These are phyloP conservation scores for Epinotia nisella DNA, from an alignment of 2,888 invertebrate species.

Conservation along the genomic window DNA sequence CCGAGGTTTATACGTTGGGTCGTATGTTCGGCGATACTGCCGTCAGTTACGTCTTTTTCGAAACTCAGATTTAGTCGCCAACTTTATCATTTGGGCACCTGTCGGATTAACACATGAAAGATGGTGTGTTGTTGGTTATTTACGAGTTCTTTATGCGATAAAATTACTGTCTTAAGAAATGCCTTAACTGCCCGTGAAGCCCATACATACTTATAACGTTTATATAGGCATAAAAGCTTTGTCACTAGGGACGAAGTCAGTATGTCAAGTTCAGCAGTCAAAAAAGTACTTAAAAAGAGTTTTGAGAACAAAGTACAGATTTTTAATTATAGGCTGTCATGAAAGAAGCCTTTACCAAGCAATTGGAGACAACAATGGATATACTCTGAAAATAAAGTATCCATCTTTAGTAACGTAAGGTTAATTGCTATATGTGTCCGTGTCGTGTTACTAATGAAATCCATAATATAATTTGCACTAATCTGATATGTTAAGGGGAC, in stretches of 20 bases:
- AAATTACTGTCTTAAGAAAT: not conserved
- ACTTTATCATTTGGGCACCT: conserved; percentile 33
- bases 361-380: not conserved
- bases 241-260: not conserved
- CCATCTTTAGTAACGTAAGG: not conserved
- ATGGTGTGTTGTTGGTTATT: conserved; percentile 31
- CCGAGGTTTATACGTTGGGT: not conserved
- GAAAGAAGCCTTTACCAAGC: not conserved
- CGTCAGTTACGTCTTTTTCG: not conserved
- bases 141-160: conserved; percentile 30
- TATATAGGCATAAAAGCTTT: not conserved
- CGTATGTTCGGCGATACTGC: not conserved
- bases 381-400: not conserved
- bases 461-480: too few relatives aligned
- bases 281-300: conserved; percentile 12
- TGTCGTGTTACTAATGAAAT: too few relatives aligned
- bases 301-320: conserved; percentile 2
- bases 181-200: not conserved
- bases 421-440: not conserved
- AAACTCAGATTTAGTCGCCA: not conserved
- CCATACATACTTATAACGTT: not conserved
- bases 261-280: conserved; percentile 2
- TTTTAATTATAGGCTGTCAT: conserved; percentile 2
- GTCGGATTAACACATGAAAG: conserved; percentile 40
- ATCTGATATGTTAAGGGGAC: too few relatives aligned